A percentile compares a stretch with the other conserved stretches of the same genome.
Conservation (phyloP, 1,140 invertebrate species). For the Aphelinus certus region DNA sequence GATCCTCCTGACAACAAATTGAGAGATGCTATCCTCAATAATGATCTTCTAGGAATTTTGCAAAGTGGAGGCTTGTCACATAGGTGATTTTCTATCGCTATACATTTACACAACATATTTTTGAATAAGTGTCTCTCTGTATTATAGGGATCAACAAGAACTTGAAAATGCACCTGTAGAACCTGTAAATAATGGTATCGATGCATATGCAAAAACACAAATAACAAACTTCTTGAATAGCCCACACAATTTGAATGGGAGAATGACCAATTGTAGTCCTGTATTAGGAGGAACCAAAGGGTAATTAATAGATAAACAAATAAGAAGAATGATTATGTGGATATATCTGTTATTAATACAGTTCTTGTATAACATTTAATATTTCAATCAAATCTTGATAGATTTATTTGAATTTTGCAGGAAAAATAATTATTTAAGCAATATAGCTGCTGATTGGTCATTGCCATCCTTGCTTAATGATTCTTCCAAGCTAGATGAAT, state of each 20-base stretch:
- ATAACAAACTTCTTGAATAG: constrained; percentile 17
- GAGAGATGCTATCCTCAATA: constrained; percentile 26
- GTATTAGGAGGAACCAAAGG: constrained; percentile 17
- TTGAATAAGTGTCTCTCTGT: too few species aligned
- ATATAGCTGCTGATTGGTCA: too few species aligned
- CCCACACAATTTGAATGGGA: constrained; percentile 12
- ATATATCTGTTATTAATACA: too few species aligned
- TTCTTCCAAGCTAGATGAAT: neutral
- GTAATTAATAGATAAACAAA: constrained; percentile 11
- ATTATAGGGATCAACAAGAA: too few species aligned
- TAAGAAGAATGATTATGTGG: too few species aligned
- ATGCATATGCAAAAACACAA: constrained; percentile 5
- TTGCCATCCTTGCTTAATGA: neutral
- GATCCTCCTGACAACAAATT: constrained; percentile 12
- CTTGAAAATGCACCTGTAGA: too few species aligned
- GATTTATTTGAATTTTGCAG: too few species aligned
- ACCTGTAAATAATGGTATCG: constrained; percentile 4
- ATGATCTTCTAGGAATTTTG: constrained; percentile 25
- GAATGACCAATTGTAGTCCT: constrained; percentile 20
- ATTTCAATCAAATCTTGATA: too few species aligned
- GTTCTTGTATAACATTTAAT: too few species aligned
- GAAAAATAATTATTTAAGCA: too few species aligned
- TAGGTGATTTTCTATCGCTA: neutral
- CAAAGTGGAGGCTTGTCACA: constrained; percentile 11
- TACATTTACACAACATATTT: too few species aligned